Evolutionary conservation across 2,888 invertebrate species (phyloP), one percentile per base, ranked within the genome.

Genomic region (Lasioglossum vierecki): DNA sequence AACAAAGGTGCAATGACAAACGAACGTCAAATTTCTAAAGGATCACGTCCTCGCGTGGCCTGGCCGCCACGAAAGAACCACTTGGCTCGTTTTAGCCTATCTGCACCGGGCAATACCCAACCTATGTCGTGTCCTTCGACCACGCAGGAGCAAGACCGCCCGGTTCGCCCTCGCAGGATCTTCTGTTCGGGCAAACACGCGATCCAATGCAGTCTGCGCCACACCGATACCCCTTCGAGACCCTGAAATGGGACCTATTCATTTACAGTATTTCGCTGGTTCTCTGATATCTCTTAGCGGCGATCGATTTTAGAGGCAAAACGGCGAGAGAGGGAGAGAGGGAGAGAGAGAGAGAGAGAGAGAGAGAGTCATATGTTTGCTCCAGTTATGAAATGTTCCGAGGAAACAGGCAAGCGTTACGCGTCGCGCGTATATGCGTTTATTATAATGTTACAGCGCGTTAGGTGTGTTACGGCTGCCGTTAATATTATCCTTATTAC

Each of bases 101-200:
- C 86, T 83, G 85, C 88, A 75, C 87, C 75, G 83, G 87, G 84
- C 89, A 88, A 90, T 88, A 89, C 90, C 88, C 75, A 91, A 87
- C 88, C 89, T 91, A 91, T 89, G 87, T 90, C 86, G 87, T 78
- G 91, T 91, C 91, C 91, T 92, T 90, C 91, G 87, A 86, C 88
- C 91, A 91, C 88, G 91, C 90, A 91, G 89, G 83, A 85, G 82
- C 86, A 76, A 74, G 84, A 79, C 82, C 76, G 79, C 78, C 70
- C 35, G 70, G 73, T 84, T 86, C 80, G 84, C 84, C 84, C 87
- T 88, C 87, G 80, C 85, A 87, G 87, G 82, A 89, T 86, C 84
- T 77, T 84, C 78, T 81, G 81, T 81, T 88, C 80, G 72, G 35
- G 22, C 68, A 79, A 85, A 84, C 91, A 91, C 91, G 91, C 90